Base-by-base conservation (phyloP, 2,888 invertebrate species). In the Gandaritis pyraliata region DNA sequence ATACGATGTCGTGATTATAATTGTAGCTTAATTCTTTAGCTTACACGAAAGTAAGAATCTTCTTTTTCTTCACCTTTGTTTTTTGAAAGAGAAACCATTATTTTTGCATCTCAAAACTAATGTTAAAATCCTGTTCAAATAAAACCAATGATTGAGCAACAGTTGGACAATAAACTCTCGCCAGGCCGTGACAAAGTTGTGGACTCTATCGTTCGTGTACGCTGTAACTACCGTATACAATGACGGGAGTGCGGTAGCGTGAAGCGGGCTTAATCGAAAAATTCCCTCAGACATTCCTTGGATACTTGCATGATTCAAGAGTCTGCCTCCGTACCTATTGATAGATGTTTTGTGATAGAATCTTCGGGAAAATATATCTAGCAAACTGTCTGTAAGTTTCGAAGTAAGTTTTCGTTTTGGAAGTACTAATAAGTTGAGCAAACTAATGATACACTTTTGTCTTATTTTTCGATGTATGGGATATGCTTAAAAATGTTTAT, bases 231-330 rank as follows among this genome's bases (percentile, higher is more conserved):
- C 67, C 18, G 48, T 49, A 54, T 38, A 48, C 36, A 53, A 62
- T 49, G 59, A 46, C 43, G 18, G 51, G 69, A 69, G 70, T 68
- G 68, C 67, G 69, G 63, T 65, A 67, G 66, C 64, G 70, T 65
- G 71, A 71, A 67, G 64, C 58, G 66, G 64, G 77, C 78, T 82
- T 83, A 83, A 83, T 83, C 76, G 79, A 83, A 81, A 83, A 82
- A 84, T 83, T 82, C 82, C 76, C 75, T 61, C 64, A 75, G 65
- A 57, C 73, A 74, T 78, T 71, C 75, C 71, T 58, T 60, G 69
- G 72, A 77, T 79, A 70, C 77, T 79, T 79, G 80, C 78, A 82
- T 81, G 83, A 80, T 80, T 78, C 59, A 64, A 63, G 78, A 75
- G 72, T 66, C 71, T 69, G 64, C 61, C 52, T 65, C 46, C 58